These are phyloP conservation scores for Dunckerocampus dactyliophorus DNA, from an alignment of 2,113 vertebrate species.

Conservation along the genomic window DNA sequence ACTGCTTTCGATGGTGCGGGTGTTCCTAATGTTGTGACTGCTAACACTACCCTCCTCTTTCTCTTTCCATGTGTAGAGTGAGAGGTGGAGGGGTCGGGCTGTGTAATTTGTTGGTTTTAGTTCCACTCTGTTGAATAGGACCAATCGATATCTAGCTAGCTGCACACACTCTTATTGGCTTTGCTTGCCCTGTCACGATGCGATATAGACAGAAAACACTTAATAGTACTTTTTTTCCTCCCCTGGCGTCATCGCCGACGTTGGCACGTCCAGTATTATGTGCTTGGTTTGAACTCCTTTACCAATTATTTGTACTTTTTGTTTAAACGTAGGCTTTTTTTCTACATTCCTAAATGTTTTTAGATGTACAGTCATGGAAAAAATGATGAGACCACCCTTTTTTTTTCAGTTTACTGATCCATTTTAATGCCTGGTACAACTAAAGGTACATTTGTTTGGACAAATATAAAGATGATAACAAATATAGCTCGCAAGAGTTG, in stretches of 20 bases:
- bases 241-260: conserved; percentile 39
- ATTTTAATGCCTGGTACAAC: too few relatives aligned
- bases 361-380: too few relatives aligned
- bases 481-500: too few relatives aligned
- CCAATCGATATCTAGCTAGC: conserved; percentile 64
- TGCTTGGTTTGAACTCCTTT: conserved; percentile 3
- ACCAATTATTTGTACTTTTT: neutral
- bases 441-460: too few relatives aligned
- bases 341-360: too few relatives aligned
- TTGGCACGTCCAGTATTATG: conserved; percentile 28
- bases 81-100: conserved; percentile 46
- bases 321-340: too few relatives aligned
- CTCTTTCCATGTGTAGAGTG: conserved; percentile 25
- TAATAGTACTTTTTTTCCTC: conserved; percentile 51
- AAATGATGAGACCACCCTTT: too few relatives aligned
- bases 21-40: neutral
- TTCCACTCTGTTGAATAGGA: conserved; percentile 69
- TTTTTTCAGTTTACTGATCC: too few relatives aligned
- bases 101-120: conserved; percentile 71
- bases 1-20: too few relatives aligned
- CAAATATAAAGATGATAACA: too few relatives aligned
- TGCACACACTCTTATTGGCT: conserved; percentile 66
- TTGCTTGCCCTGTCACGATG: conserved; percentile 64
- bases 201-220: conserved; percentile 65
- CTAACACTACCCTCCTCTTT: conserved; percentile 6